phyloP scores from a whole-genome alignment of 2,797 vertebrate species.

The Pogonophryne albipinna region DNA sequence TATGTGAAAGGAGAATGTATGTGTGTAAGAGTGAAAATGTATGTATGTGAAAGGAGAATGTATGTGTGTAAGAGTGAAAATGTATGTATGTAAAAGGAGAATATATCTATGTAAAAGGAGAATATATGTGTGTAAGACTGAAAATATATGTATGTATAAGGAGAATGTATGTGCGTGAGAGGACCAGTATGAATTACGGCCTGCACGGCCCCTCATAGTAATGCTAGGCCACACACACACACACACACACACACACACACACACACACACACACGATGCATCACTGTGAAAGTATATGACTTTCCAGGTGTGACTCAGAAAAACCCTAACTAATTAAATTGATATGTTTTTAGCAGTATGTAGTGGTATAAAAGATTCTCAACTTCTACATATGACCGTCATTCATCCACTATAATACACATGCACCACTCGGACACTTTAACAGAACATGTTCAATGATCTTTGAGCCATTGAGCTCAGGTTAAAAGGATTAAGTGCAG shows the following conservation, averaged over 20 bases:
- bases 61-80: too few relatives aligned
- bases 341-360: background rate
- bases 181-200: too few relatives aligned
- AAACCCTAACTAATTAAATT: background rate
- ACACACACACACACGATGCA: conserved; percentile 52
- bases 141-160: too few relatives aligned
- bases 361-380: background rate
- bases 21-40: too few relatives aligned
- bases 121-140: too few relatives aligned
- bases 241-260: conserved; percentile 50
- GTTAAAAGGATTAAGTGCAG: background rate
- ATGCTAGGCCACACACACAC: too few relatives aligned
- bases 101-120: too few relatives aligned
- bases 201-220: too few relatives aligned
- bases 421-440: background rate
- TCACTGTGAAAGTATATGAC: background rate
- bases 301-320: background rate
- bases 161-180: too few relatives aligned
- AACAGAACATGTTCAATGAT: background rate
- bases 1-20: too few relatives aligned
- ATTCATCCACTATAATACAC: background rate
- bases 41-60: too few relatives aligned
- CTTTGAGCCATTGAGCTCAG: background rate
- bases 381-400: background rate
- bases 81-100: too few relatives aligned